Conservation (phyloP, 2,113 vertebrate genomes). For the Protobothrops flavoviridis region DNA sequence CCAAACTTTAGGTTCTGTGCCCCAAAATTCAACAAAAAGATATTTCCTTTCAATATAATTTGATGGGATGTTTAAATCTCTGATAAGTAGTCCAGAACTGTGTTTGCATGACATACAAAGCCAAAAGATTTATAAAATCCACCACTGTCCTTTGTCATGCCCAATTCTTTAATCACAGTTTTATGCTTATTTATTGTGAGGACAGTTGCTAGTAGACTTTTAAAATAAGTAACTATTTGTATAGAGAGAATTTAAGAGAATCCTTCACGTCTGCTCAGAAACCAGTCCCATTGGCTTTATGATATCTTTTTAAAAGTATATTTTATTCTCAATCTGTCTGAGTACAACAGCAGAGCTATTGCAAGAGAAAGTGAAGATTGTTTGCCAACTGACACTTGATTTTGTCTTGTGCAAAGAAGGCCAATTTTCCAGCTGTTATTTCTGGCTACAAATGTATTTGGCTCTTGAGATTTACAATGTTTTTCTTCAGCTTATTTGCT, state of each 20-base stretch:
- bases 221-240: neutral
- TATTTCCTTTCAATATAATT: neutral
- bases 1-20: neutral
- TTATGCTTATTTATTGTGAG: neutral
- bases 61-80: neutral
- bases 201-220: neutral
- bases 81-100: neutral
- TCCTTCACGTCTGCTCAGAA: neutral
- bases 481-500: neutral
- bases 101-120: neutral
- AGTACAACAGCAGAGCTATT: neutral
- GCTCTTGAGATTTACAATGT: neutral
- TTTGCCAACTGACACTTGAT: neutral
- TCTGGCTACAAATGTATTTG: neutral
- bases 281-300: neutral
- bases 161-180: neutral
- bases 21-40: neutral
- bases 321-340: neutral
- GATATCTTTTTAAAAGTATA: neutral
- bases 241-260: neutral
- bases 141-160: neutral
- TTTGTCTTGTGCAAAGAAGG: neutral
- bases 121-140: neutral
- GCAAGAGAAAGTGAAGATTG: neutral
- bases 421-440: neutral